Conservation (phyloP, 92 coral and sea anemone species). For the Epizoanthus ramosus region DNA sequence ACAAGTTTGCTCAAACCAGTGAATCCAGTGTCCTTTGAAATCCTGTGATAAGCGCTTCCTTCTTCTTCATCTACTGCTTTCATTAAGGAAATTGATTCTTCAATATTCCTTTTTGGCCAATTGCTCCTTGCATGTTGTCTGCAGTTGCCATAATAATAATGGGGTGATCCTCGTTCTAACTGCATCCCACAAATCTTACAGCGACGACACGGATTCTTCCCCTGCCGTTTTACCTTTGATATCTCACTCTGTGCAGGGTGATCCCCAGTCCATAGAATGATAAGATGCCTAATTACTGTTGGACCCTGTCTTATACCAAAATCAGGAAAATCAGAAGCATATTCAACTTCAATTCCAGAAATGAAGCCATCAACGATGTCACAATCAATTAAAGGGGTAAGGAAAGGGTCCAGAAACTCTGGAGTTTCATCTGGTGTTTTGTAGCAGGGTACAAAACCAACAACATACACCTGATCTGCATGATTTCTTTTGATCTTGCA, state of each 20-base stretch:
- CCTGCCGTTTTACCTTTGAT: slow-evolving; percentile 61
- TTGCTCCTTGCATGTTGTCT: slow-evolving; percentile 64
- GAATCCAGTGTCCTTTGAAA: no score
- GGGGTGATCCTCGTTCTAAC: slow-evolving; percentile 58
- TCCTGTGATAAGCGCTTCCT: slow-evolving; percentile 57
- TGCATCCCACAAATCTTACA: slow-evolving; percentile 63
- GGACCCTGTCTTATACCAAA: slow-evolving; percentile 47
- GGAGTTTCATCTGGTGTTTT: slow-evolving; percentile 71
- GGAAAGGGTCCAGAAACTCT: slow-evolving; percentile 67
- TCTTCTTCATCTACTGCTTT: slow-evolving; percentile 58
- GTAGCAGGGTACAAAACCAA: slow-evolving; percentile 67
- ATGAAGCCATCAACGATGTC: slow-evolving; percentile 72
- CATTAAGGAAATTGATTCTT: slow-evolving; percentile 56
- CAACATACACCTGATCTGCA: slow-evolving; percentile 70
- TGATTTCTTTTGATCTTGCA: slow-evolving; percentile 54
- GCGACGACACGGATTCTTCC: slow-evolving; percentile 64
- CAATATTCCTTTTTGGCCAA: slow-evolving; percentile 49
- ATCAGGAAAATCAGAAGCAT: slow-evolving; percentile 60
- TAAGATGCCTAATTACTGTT: slow-evolving; percentile 60
- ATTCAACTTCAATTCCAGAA: slow-evolving; percentile 67
- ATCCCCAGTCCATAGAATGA: slow-evolving; percentile 70
- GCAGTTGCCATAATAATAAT: no score
- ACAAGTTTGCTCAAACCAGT: slow-evolving; percentile 62
- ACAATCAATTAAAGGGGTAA: slow-evolving; percentile 45
- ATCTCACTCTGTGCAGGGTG: slow-evolving; percentile 71